Percentiles rank a stretch among this genome's conserved stretches.
Conservation (phyloP, 64 coral and sea anemone genomes). For the Orbicella faveolata region DNA sequence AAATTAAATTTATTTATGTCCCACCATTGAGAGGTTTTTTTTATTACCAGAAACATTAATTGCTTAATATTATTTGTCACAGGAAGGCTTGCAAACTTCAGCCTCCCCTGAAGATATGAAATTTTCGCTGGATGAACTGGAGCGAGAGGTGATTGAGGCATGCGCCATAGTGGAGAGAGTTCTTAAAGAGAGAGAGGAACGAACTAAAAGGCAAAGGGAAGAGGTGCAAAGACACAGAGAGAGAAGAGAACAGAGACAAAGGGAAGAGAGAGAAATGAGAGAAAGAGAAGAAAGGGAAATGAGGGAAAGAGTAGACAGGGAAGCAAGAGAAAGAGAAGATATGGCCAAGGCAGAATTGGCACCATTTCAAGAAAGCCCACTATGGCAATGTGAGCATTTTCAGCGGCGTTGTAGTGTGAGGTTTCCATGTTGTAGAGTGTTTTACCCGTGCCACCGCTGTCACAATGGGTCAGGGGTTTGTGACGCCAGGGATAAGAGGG, state of each 20-base stretch:
- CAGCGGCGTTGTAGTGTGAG: conserved; percentile 48
- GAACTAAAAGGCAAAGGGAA: conserved; percentile 13
- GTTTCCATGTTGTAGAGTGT: conserved; percentile 62
- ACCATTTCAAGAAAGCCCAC: conserved; percentile 2
- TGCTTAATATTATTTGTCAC: too few relatives aligned
- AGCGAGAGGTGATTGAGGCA: background rate
- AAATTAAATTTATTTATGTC: too few relatives aligned
- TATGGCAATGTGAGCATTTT: conserved; percentile 45
- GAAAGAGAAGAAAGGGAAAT: background rate
- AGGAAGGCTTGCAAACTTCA: too few relatives aligned
- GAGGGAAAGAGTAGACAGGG: background rate
- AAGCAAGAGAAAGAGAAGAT: background rate
- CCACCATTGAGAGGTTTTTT: too few relatives aligned
- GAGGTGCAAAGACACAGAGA: background rate
- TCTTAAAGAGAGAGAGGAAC: conserved; percentile 9
- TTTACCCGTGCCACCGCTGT: conserved; percentile 73
- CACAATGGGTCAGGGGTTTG: conserved; percentile 54
- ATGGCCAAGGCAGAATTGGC: background rate
- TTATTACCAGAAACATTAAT: too few relatives aligned
- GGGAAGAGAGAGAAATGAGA: conserved; percentile 7
- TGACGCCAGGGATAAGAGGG: background rate
- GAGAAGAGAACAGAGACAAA: conserved; percentile 9
- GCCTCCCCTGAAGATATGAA: background rate
- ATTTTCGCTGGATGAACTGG: background rate
- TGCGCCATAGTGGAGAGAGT: conserved; percentile 3